Base-by-base conservation (phyloP, 2,888 invertebrate genomes). In the Drosophila demipolita region DNA sequence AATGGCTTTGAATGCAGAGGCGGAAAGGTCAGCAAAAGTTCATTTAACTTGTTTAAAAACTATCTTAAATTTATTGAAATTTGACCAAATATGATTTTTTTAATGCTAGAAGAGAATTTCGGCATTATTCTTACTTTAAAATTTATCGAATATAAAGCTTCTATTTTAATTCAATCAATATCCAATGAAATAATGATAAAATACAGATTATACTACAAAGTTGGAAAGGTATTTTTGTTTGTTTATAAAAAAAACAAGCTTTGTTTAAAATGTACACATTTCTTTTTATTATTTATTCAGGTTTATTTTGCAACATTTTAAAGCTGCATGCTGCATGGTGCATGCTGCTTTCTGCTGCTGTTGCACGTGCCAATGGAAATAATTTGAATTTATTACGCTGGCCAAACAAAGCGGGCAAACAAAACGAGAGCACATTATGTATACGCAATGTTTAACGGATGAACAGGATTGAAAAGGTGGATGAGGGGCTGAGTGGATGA, bases 301-400 rank as follows among this genome's bases (percentile, higher is more conserved):
- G 33, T 59, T 38, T 38, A 40, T 54, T 29, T 52, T 42, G 52
- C 55, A 54, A 54, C 35, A 57, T 62, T 79, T 59, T 35, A 5
- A 12, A 33, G 36, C 52, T 50, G 20, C 40, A n/a, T 29, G 33
- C 38, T 20, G 26, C n/a, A n/a, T n/a, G 35, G 23, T 32, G 40
- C 33, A 58, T 42, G 42, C 40, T 23, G 45, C 26, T 48, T 48
- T 29, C 12, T 48, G 48, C 48, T 26, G 53, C 20, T 15, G 29
- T 20, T 48, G 64, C 66, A 68, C 67, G 64, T 79, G 79, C 58
- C 80, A 75, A 73, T 75, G 67, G 32, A 74, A 78, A 68, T 75
- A 70, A 78, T 82, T 74, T 66, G 54, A 80, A 80, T 80, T 72
- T 74, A 82, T 83, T 76, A 73, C 66, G 63, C 48, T 57, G 29